phyloP scores from a whole-genome alignment of 2,113 vertebrate species.

The Nicator chloris region DNA sequence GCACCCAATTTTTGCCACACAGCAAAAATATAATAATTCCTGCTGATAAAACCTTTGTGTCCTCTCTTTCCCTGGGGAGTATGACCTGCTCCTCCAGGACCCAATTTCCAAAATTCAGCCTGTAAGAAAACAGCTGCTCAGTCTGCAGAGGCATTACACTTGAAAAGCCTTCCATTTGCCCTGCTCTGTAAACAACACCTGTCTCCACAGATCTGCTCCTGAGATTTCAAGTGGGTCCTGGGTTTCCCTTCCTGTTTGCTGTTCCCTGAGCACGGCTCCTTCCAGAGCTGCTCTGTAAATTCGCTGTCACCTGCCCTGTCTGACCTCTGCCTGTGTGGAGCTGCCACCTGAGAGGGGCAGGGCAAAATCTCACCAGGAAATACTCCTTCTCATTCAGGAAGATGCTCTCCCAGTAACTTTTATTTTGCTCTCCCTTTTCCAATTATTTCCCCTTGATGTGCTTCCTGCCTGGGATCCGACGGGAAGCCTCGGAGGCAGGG shows the following conservation, averaged over 20 bases:
- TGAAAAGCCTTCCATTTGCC: background rate
- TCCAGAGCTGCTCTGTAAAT: background rate
- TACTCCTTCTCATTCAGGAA: background rate
- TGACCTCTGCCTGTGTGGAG: background rate
- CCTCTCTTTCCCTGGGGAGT: background rate
- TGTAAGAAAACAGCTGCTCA: background rate
- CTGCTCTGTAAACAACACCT: background rate
- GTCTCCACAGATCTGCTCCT: background rate
- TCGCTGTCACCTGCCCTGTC: background rate
- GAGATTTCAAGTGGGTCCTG: background rate
- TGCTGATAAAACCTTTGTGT: background rate
- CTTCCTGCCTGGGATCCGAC: accelerated
- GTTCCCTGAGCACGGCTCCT: background rate
- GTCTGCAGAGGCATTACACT: background rate
- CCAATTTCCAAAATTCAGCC: background rate
- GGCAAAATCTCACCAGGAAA: background rate
- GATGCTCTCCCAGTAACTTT: background rate
- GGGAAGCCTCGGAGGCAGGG: background rate
- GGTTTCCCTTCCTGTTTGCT: background rate
- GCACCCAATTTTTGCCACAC: background rate
- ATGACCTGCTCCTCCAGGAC: background rate
- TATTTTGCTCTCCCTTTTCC: background rate
- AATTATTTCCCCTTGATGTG: background rate
- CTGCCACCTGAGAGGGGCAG: background rate
- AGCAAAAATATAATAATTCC: background rate